Evolutionary conservation across 2,888 invertebrate genomes (phyloP).

Genomic region (Pachymerium ferrugineum): DNA sequence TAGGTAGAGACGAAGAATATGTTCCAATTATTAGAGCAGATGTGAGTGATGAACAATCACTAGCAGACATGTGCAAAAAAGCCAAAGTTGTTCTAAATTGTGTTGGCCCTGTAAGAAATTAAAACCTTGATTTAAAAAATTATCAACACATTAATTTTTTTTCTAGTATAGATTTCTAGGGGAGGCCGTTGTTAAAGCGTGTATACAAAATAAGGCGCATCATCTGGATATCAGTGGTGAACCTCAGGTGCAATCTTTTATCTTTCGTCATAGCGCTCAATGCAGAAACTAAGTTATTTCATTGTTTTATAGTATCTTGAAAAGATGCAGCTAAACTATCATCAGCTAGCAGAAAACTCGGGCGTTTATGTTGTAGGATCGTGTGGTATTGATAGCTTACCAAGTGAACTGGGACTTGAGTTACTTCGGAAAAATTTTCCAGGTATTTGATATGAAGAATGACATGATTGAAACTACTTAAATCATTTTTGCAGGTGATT

Average conservation of each 20-base stretch:
- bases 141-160: neutral
- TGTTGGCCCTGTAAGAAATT: constrained; percentile 68
- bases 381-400: constrained; percentile 90
- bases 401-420: constrained; percentile 78
- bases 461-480: neutral
- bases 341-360: constrained; percentile 64
- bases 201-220: constrained; percentile 70
- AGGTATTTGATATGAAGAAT: constrained; percentile 56
- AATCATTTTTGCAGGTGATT: neutral
- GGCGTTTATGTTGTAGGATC: constrained; percentile 83
- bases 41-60: constrained; percentile 63
- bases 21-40: constrained; percentile 72
- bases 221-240: constrained; percentile 93
- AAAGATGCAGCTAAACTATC: constrained; percentile 73
- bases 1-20: constrained; percentile 58
- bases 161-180: constrained; percentile 64
- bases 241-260: constrained; percentile 59
- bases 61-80: constrained; percentile 72
- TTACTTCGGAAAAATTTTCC: constrained; percentile 70
- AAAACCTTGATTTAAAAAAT: neutral
- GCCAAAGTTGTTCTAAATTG: constrained; percentile 80
- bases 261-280: neutral
- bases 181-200: constrained; percentile 82
- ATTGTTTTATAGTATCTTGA: constrained; percentile 65
- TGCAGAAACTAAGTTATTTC: neutral